Evolutionary conservation across 2,888 invertebrate species (phyloP), one percentile per base, ranked within the genome.

Genomic region (Aelia acuminata): DNA sequence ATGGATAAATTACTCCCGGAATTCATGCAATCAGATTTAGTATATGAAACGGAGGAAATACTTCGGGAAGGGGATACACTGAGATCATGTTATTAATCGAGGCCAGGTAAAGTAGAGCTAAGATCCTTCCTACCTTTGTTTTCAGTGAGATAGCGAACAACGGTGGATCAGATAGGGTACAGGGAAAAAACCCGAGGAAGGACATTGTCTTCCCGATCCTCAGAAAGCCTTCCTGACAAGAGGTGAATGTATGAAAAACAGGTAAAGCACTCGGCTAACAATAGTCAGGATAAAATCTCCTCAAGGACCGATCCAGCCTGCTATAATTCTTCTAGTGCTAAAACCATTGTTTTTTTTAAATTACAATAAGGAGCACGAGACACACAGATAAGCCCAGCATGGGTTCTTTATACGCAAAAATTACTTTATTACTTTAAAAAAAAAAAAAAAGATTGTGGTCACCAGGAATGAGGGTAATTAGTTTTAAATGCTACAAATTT

Each of bases 171-270:
- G 63, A 70, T 70, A 70, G 26, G 63, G 18, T 70, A 70, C 35
- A 18, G 35, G 20, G 5, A 70, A 70, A 70, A 70, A 31, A 43
- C 7, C 35, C 63, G 31, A 18, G 31, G 63, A 70, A 70, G 63
- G 63, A 35, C 63, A 31, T 35, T 35, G 31, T 70, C 63, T 70
- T 70, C 35, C 63, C 31, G 63, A 70, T 31, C 63, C 5, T 31
- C 63, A 70, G 63, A 70, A 70, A 70, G 63, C 31, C 63, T 70
- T 70, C 63, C 63, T 70, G 63, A 70, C 63, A 70, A 70, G 63
- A 70, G 35, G 63, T 35, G 63, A 70, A 31, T 70, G 63, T 31
- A 70, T 70, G 31, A 35, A 70, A 70, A 70, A 63, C 63, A 70
- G 63, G 63, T 70, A 70, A 70, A 70, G 63, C 63, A 70, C 63